Percentiles rank a stretch among this genome's conserved stretches.
phyloP scores from a whole-genome alignment of 1,140 invertebrate species.

The Pogonomyrmex barbatus region DNA sequence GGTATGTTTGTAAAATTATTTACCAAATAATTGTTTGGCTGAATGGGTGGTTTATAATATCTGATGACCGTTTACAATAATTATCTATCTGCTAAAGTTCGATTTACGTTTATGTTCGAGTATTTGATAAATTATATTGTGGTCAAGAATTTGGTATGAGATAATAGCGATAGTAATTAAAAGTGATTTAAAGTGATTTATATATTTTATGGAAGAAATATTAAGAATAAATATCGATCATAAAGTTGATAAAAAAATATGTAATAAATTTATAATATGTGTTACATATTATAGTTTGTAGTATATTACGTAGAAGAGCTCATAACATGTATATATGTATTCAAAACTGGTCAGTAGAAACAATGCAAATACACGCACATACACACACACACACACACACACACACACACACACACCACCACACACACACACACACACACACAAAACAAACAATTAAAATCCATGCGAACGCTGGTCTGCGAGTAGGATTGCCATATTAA shows the following conservation, averaged over 20 bases:
- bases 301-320: too few relatives aligned
- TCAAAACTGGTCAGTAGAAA: too few relatives aligned
- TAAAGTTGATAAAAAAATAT: background rate
- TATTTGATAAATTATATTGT: conserved; percentile 17
- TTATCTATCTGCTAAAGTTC: background rate
- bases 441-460: too few relatives aligned
- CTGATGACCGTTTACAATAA: conserved; percentile 21
- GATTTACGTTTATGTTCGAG: background rate
- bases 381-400: too few relatives aligned
- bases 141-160: background rate
- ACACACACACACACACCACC: too few relatives aligned
- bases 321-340: too few relatives aligned
- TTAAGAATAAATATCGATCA: background rate
- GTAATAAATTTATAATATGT: too few relatives aligned
- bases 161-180: background rate
- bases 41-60: conserved; percentile 14
- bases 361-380: too few relatives aligned
- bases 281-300: too few relatives aligned
- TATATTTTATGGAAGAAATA: background rate
- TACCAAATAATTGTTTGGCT: conserved; percentile 20
- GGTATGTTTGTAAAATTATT: background rate
- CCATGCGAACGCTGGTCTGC: too few relatives aligned
- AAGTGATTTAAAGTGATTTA: background rate
- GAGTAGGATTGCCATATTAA: too few relatives aligned
- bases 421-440: too few relatives aligned